These are phyloP conservation scores for Calyptomena viridis DNA, from an alignment of 2,113 vertebrate species.

Conservation along the genomic window DNA sequence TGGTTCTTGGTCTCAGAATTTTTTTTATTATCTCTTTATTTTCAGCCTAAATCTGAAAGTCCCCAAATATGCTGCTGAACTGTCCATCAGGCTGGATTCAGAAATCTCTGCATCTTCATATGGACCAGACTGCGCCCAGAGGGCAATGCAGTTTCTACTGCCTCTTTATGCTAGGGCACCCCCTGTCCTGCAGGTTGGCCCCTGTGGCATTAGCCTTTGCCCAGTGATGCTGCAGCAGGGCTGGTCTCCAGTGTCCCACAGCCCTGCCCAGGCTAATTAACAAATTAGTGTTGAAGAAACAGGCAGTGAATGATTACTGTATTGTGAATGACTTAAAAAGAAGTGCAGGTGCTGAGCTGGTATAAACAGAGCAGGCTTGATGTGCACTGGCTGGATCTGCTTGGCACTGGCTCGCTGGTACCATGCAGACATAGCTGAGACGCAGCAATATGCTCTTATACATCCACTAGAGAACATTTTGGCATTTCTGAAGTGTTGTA, in stretches of 20 bases:
- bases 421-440: background rate
- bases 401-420: background rate
- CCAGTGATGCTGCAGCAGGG: background rate
- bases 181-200: background rate
- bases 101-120: background rate
- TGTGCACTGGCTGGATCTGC: background rate
- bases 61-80: background rate
- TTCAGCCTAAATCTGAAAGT: background rate
- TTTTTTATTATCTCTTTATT: background rate
- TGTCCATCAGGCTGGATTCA: background rate
- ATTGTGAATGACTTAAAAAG: background rate
- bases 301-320: fast-evolving
- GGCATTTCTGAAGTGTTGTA: background rate
- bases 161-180: background rate
- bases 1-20: background rate
- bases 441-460: background rate
- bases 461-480: background rate
- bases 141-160: background rate
- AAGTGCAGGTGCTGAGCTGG: background rate
- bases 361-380: background rate
- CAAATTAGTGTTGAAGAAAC: background rate
- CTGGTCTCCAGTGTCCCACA: background rate
- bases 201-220: fast-evolving
- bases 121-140: background rate
- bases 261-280: background rate